A percentile compares a stretch with the other conserved stretches of the same genome.
phyloP scores from a whole-genome alignment of 2,113 vertebrate genomes.

The Panthera leo region DNA sequence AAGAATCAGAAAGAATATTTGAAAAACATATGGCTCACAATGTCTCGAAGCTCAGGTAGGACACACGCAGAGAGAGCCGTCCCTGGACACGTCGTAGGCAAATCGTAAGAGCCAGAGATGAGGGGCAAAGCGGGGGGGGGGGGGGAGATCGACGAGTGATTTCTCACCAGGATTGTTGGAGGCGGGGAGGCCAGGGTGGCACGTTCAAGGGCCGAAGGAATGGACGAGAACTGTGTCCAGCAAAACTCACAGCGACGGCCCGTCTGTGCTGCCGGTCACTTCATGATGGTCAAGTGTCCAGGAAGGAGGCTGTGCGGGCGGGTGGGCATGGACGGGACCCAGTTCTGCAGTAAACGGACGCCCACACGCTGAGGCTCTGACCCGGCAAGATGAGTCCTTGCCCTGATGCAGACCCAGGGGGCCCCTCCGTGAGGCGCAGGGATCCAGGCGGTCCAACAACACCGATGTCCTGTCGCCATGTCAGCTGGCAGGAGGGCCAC shows the following conservation, averaged over 20 bases:
- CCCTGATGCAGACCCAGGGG: neutral
- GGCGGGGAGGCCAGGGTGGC: neutral
- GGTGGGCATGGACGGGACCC: neutral
- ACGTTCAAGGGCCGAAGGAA: neutral
- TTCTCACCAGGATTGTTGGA: neutral
- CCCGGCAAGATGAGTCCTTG: no score
- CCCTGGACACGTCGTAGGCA: neutral
- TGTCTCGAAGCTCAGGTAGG: neutral
- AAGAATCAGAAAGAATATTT: neutral
- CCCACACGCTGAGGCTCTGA: neutral
- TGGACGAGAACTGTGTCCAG: neutral
- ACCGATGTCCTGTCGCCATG: neutral
- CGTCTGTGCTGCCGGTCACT: accelerated
- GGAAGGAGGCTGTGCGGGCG: neutral
- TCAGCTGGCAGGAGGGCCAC: neutral
- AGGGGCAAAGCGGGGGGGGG: neutral
- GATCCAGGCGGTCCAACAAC: accelerated
- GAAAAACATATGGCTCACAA: neutral
- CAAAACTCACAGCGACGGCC: neutral
- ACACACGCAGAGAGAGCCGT: neutral
- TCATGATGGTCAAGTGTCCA: accelerated
- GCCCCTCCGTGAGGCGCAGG: neutral
- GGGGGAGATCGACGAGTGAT: neutral
- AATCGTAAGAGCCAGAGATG: neutral
- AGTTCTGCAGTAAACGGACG: neutral